Evolutionary conservation across 2,113 vertebrate genomes (phyloP).

Genomic region (Rhegmatorhina hoffmannsi): DNA sequence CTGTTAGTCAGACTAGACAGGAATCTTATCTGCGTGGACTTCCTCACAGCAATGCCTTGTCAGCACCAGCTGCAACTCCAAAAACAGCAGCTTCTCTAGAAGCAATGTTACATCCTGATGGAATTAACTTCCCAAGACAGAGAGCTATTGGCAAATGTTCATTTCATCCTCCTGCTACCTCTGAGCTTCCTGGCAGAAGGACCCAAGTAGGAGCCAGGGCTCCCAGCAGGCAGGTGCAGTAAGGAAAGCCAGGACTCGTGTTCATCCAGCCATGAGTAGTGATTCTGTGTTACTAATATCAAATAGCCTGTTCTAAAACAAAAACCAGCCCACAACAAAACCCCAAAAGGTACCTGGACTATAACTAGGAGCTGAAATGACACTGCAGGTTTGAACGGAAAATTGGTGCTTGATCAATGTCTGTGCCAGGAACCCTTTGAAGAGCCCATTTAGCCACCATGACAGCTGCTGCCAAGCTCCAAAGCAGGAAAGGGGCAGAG

Average conservation of each 20-base stretch:
- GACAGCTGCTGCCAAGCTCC: neutral
- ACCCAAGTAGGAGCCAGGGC: neutral
- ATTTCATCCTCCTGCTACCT: neutral
- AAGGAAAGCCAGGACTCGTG: neutral
- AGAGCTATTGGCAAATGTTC: neutral
- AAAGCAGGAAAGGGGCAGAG: neutral
- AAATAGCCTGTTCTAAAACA: neutral
- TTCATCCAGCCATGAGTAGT: neutral
- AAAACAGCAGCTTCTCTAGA: neutral
- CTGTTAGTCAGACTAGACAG: neutral
- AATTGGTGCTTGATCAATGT: neutral
- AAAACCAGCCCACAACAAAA: neutral
- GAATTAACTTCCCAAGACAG: neutral
- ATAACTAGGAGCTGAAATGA: neutral
- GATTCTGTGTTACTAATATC: neutral
- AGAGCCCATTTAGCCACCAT: neutral
- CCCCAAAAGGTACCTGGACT: neutral
- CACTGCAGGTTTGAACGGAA: neutral
- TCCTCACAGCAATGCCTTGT: neutral
- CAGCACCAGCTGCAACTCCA: slow-evolving; percentile 10
- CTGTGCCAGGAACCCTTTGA: neutral
- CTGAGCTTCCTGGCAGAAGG: neutral
- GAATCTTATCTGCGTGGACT: neutral
- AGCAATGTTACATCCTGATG: neutral
- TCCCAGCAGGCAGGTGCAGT: neutral